Base-by-base conservation (phyloP, 2,113 vertebrate species). In the Anhinga anhinga region DNA sequence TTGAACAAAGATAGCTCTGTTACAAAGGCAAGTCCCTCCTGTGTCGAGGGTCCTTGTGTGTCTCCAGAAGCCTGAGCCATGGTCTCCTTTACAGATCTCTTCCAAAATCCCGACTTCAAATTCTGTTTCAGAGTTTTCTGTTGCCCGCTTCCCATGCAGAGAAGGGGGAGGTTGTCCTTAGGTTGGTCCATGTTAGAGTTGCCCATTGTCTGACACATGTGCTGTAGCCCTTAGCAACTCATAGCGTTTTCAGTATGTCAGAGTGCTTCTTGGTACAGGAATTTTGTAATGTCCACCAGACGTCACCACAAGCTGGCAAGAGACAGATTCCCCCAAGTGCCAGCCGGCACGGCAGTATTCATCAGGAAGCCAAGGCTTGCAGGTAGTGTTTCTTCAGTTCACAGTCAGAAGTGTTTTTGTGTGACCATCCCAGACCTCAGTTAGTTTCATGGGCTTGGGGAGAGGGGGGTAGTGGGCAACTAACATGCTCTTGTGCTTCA, bases 271-370 rank as follows among this genome's bases (percentile, higher is more conserved):
- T 71, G 61, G 19, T 56, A 15, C 10, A 40, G 71, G 38, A 47
- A 11, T 79, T 45, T 82, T 47, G 5, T 58, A n/a, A 30, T 0
- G 2, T 49, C 61, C 19, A 40, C 27, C 44, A 25, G 32, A 13
- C 14, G 42, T 52, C 11, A 10, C 25, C 34, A 67, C 14, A 40
- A 69, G 18, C 62, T 74, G 40, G 19, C 34, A 71, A 42, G 50
- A 13, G 36, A 30, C 6, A 13, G 27, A 23, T 61, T 79, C 50
- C 38, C 34, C 36, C 42, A 12, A 52, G 19, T 74, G 53, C 67
- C 45, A 69, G 18, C 34, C 2, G 0, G 56, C 21, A 71, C 32
- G 34, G 42, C 0, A 0, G 29, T 53, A 26, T 10, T 71, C 26
- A 14, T 52, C 20, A 67, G 66, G 38, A 69, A 85, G 36, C 15